A percentile compares a stretch with the other conserved stretches of the same genome.
Evolutionary conservation across 37 sponge, comb jelly and placozoan genomes (phyloP).

Genomic region (Geodia barretti): DNA sequence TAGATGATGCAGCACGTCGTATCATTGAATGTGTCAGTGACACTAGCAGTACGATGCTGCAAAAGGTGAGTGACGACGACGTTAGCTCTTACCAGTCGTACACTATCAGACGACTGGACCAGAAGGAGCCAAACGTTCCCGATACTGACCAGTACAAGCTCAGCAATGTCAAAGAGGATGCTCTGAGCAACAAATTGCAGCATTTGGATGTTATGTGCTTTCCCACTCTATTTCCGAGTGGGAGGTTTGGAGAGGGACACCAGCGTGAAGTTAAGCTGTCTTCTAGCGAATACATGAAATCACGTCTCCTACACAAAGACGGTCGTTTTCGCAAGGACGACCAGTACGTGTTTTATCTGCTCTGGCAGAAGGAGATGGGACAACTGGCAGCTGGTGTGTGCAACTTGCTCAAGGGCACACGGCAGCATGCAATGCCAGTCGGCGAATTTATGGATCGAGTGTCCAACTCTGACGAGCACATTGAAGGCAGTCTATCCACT

Average conservation of each 20-base stretch:
- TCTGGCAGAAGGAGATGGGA: conserved; percentile 51
- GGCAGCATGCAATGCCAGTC: conserved; percentile 5
- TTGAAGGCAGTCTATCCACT: conserved; percentile 12
- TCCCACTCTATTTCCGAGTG: no score
- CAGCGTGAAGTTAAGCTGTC: no score
- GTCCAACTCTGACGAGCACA: conserved; percentile 8
- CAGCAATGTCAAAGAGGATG: conserved; percentile 41
- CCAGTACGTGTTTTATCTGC: conserved; percentile 51
- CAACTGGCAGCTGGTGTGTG: conserved; percentile 35
- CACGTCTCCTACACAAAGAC: conserved; percentile 46
- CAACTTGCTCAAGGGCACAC: conserved; percentile 43
- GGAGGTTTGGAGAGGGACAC: no score
- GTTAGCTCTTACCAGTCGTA: conserved; percentile 51
- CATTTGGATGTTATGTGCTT: conserved; percentile 49
- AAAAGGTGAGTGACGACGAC: conserved; percentile 32
- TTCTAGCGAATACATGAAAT: conserved; percentile 54
- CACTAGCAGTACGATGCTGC: conserved; percentile 39
- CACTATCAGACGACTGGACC: conserved; percentile 48
- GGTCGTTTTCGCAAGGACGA: conserved; percentile 48
- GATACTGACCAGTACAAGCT: conserved; percentile 70
- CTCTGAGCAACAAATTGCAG: conserved; percentile 31
- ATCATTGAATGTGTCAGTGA: conserved; percentile 34
- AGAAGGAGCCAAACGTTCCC: not conserved
- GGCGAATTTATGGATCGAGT: no score
- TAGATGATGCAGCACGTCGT: conserved; percentile 45